Percentiles rank a stretch among this genome's conserved stretches.
Conservation (phyloP, 1,140 invertebrate species). For the Plodia interpunctella region DNA sequence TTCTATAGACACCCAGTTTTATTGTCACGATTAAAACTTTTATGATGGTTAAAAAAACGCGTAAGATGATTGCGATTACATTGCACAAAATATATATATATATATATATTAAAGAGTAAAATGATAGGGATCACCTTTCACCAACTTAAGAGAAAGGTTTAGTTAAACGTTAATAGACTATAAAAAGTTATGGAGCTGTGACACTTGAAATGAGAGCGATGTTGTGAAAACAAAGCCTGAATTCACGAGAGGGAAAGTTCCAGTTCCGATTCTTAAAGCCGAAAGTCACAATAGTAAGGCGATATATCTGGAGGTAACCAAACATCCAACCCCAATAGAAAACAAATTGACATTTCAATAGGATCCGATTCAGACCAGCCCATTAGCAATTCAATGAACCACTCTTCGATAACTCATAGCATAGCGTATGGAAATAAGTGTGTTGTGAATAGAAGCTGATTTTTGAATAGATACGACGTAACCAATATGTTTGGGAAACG, state of each 20-base stretch:
- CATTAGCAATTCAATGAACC: conserved; percentile 72
- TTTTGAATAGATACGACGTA: conserved; percentile 50
- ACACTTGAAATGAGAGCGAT: conserved; percentile 8
- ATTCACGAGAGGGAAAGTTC: conserved; percentile 17
- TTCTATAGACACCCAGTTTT: conserved; percentile 8
- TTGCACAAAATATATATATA: no score
- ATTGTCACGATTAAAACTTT: conserved; percentile 8
- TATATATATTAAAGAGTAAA: no score
- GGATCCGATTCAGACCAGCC: conserved; percentile 47
- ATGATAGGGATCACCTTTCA: background rate
- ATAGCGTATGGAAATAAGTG: conserved; percentile 68
- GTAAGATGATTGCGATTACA: background rate
- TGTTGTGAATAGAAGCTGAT: conserved; percentile 66
- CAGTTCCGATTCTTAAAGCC: conserved; percentile 17
- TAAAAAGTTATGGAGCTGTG: conserved; percentile 15
- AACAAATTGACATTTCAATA: conserved; percentile 75
- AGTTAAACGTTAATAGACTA: conserved; percentile 11
- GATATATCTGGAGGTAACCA: conserved; percentile 44
- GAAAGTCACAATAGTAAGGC: conserved; percentile 46
- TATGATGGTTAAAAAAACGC: conserved; percentile 16
- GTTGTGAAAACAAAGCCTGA: conserved; percentile 21
- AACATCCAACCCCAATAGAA: conserved; percentile 57
- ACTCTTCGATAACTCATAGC: conserved; percentile 63
- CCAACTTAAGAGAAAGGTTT: conserved; percentile 12
- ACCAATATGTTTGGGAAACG: conserved; percentile 22